Conservation (phyloP, 1,140 invertebrate species). For the Pseudoatta argentina region DNA sequence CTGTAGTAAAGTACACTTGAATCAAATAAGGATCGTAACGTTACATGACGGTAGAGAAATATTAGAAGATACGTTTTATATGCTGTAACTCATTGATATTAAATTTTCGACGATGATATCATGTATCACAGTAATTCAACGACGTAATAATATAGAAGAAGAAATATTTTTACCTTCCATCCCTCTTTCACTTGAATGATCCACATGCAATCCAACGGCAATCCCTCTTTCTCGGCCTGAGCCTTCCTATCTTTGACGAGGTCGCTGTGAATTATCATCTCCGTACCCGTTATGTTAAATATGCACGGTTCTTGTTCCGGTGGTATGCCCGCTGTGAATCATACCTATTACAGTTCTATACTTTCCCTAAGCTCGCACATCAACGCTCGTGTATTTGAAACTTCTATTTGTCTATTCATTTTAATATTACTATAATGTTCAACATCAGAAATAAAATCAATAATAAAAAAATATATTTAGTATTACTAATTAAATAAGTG, state of each 20-base stretch:
- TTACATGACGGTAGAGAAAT: background rate
- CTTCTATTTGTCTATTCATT: background rate
- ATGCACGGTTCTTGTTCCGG: conserved; percentile 87
- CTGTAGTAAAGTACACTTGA: background rate
- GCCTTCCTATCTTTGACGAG: conserved; percentile 87
- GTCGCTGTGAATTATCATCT: conserved; percentile 87
- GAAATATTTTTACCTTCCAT: conserved; percentile 88
- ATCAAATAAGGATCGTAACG: conserved; percentile 22
- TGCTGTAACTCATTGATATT: conserved; percentile 17
- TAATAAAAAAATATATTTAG: background rate
- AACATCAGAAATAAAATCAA: background rate
- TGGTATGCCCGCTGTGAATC: conserved; percentile 81
- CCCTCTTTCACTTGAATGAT: conserved; percentile 89
- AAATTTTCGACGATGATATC: background rate
- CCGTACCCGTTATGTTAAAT: conserved; percentile 84
- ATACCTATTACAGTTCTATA: conserved; percentile 77
- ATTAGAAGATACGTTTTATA: conserved; percentile 11
- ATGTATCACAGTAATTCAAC: background rate
- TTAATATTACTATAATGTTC: background rate
- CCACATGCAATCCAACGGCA: conserved; percentile 94
- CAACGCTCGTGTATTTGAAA: background rate
- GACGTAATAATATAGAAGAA: conserved; percentile 19
- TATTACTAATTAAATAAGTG: background rate
- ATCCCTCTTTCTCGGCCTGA: conserved; percentile 85
- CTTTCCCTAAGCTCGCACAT: conserved; percentile 50